These are phyloP conservation scores for Pitta sordida DNA, from an alignment of 2,113 vertebrate species.

Conservation along the genomic window DNA sequence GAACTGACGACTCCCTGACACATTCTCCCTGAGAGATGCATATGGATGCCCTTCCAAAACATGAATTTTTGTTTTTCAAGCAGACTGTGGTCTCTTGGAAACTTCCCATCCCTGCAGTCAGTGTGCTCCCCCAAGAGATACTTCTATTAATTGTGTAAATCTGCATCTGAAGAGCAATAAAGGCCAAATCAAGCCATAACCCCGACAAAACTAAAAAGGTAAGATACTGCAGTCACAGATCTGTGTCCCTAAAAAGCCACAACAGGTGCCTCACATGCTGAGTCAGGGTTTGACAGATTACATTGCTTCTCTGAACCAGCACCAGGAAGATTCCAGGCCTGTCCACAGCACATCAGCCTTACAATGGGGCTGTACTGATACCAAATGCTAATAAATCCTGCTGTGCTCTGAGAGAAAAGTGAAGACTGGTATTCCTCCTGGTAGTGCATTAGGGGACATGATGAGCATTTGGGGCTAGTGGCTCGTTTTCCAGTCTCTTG, in stretches of 20 bases:
- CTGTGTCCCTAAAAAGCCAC: not conserved
- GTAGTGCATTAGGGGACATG: not conserved
- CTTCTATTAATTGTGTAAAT: not conserved
- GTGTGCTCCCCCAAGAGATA: not conserved
- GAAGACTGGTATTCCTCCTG: not conserved
- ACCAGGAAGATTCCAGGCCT: not conserved
- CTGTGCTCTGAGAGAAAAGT: not conserved
- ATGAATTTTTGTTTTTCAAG: not conserved
- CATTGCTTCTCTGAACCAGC: not conserved
- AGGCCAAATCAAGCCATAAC: not conserved
- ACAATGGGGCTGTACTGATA: rapidly evolving
- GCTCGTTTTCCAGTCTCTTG: not conserved
- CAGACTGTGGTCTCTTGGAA: not conserved
- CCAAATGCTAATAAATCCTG: not conserved
- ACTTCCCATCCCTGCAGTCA: not conserved
- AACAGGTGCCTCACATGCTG: rapidly evolving
- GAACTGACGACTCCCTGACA: not conserved
- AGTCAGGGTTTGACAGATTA: not conserved
- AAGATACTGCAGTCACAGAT: not conserved
- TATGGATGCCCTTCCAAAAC: not conserved
- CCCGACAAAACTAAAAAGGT: not conserved
- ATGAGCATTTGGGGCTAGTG: not conserved
- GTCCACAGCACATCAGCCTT: not conserved
- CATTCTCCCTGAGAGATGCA: not conserved
- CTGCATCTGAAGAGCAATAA: not conserved